Base-by-base conservation (phyloP, 30 jellyfish, hydroid and myxozoan genomes). In the Turritopsis rubra region DNA sequence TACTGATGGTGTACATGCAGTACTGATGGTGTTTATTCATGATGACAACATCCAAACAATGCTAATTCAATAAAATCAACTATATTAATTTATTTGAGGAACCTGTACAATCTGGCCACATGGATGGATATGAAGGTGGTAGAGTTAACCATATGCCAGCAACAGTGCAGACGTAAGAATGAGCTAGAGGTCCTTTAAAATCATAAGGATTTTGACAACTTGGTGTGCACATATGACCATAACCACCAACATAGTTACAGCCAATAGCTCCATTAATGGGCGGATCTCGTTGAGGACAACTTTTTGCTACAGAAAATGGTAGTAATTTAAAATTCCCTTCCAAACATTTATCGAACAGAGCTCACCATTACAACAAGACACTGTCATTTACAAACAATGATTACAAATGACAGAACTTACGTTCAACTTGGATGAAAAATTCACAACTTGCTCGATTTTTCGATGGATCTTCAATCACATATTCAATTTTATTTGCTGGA, bases 61-160 rank as follows among this genome's bases (percentile, higher is more conserved):
- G 77, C 16, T 9, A n/a, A 68, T n/a, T 7, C 30, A 68, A 68
- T 7, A 7, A 68, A 68, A 68, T 0, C 77, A 60, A 68, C 30
- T n/a, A 7, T 68, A 68, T n/a, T n/a, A 68, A 23, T n/a, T 7
- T 21, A 52, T 18, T 29, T 25, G 21, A 20, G 83, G 52, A 31
- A 92, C 98, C 90, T 74, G 98, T 92, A 73, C 98, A 92, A 71
- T 92, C 98, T 17, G 98, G 98, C 98, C 98, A 92, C 75, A 76
- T 83, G 1, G 94, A 65, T 74, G 92, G 95, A 28, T 60, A 66
- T 5, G 25, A 20, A 28, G 96, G 96, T 1, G 96, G 96, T n/a
- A 81, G 24, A 16, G 96, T 83, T 26, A 66, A 22, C 98, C 98
- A 92, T 16, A 8, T 66, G 16, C 91, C 95, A 54, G 65, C 18